These are phyloP conservation scores for Cotesia glomerata DNA, from an alignment of 1,140 invertebrate species.

Conservation along the genomic window DNA sequence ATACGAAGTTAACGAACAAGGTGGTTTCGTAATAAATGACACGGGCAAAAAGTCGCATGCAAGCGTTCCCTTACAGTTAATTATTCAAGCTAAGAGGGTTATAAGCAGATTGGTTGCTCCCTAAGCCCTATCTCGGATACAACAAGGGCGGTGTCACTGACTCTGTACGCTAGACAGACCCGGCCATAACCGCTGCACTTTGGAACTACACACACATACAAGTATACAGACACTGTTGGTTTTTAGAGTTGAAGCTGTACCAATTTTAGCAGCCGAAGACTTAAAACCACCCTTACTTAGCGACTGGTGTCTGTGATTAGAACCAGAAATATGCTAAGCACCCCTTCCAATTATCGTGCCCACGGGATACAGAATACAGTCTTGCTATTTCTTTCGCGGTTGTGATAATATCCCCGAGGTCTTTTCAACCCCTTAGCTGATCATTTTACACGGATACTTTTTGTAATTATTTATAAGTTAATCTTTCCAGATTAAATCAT, in stretches of 20 bases:
- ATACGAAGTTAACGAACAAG: constrained; percentile 52
- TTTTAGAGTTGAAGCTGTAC: background rate
- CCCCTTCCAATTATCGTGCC: constrained; percentile 52
- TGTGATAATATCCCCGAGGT: background rate
- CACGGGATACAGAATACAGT: constrained; percentile 20
- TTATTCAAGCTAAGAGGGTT: constrained; percentile 62
- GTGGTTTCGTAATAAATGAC: constrained; percentile 58
- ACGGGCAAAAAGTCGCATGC: constrained; percentile 52
- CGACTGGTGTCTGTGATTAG: constrained; percentile 54
- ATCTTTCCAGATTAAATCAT: no score
- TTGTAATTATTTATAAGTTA: no score
- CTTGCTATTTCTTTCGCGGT: constrained; percentile 3
- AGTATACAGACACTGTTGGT: background rate
- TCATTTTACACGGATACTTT: no score
- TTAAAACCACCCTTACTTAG: constrained; percentile 50
- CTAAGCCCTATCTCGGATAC: constrained; percentile 52
- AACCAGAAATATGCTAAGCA: constrained; percentile 57
- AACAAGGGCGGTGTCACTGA: constrained; percentile 47
- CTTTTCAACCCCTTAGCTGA: no score
- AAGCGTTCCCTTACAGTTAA: constrained; percentile 50
- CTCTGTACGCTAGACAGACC: background rate
- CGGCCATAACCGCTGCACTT: background rate
- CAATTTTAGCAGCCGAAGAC: constrained; percentile 32
- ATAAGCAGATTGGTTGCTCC: constrained; percentile 62
- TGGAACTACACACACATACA: background rate